phyloP scores from a whole-genome alignment of 53 echinoderm and acorn worm species.

The Pentamera pediparva region DNA sequence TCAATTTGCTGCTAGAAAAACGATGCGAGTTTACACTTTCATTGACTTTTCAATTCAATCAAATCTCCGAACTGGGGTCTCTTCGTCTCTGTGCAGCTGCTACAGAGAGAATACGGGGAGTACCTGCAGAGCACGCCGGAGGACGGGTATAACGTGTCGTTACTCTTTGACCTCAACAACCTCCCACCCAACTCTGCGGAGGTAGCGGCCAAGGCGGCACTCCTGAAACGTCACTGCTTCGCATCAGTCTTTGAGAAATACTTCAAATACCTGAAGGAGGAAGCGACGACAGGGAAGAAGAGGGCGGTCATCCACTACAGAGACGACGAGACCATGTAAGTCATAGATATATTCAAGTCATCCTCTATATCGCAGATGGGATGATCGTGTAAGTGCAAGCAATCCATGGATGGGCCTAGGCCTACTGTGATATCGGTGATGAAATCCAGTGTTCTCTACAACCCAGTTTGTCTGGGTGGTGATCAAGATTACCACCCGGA shows the following conservation, averaged over 20 bases:
- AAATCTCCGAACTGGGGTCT: background rate
- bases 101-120: constrained; percentile 63
- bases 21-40: background rate
- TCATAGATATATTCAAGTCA: background rate
- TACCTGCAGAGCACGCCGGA: constrained; percentile 50
- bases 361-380: background rate
- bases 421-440: too few relatives aligned
- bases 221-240: constrained; percentile 91
- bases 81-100: constrained; percentile 41
- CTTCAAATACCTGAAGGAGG: constrained; percentile 76
- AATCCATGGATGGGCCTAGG: background rate
- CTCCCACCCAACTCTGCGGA: constrained; percentile 54
- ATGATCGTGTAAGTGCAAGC: background rate
- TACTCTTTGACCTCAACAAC: constrained; percentile 59
- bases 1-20: background rate
- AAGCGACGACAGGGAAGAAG: constrained; percentile 45
- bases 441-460: too few relatives aligned
- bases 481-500: too few relatives aligned
- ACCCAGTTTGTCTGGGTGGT: too few relatives aligned
- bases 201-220: constrained; percentile 60
- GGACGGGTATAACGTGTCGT: constrained; percentile 37
- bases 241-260: constrained; percentile 94
- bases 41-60: background rate
- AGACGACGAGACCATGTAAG: constrained; percentile 97
- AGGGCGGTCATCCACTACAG: constrained; percentile 87